phyloP scores from a whole-genome alignment of 1,140 invertebrate genomes.

The Anastatus disparis region DNA sequence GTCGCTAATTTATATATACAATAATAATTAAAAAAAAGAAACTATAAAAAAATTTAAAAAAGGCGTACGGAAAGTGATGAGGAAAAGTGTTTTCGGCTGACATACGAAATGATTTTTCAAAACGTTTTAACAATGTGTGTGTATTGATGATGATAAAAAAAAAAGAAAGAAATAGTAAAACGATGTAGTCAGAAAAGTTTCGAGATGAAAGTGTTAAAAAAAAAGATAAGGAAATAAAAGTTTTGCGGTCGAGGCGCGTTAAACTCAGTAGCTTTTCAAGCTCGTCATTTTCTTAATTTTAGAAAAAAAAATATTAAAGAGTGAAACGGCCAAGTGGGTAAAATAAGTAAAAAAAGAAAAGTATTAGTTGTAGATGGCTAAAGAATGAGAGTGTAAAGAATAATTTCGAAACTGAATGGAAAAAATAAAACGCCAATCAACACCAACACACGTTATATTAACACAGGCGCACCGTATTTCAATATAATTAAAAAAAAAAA shows the following conservation, averaged over 20 bases:
- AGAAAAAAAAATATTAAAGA: slow-evolving; percentile 2
- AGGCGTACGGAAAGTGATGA: not conserved
- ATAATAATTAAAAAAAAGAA: slow-evolving; percentile 30
- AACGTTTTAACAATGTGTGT: not conserved
- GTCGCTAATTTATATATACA: slow-evolving; percentile 21
- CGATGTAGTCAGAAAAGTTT: not conserved
- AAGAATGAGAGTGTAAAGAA: no score
- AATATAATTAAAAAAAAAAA: no score
- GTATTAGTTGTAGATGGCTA: no score
- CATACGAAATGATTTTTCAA: not conserved
- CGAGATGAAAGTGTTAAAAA: not conserved
- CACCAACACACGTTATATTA: not conserved
- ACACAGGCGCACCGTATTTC: slow-evolving; percentile 24
- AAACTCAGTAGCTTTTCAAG: slow-evolving; percentile 2
- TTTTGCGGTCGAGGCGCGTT: not conserved
- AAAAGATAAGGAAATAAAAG: not conserved
- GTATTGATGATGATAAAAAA: not conserved
- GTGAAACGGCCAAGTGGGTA: no score
- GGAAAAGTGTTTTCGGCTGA: slow-evolving; percentile 5
- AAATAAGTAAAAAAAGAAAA: no score
- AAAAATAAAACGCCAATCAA: slow-evolving; percentile 9
- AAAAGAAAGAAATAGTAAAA: not conserved
- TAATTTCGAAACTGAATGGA: no score
- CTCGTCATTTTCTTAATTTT: slow-evolving; percentile 4
- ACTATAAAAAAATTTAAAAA: not conserved